phyloP scores from a whole-genome alignment of 2,888 invertebrate species.

The Chymomyza fuscimana region DNA sequence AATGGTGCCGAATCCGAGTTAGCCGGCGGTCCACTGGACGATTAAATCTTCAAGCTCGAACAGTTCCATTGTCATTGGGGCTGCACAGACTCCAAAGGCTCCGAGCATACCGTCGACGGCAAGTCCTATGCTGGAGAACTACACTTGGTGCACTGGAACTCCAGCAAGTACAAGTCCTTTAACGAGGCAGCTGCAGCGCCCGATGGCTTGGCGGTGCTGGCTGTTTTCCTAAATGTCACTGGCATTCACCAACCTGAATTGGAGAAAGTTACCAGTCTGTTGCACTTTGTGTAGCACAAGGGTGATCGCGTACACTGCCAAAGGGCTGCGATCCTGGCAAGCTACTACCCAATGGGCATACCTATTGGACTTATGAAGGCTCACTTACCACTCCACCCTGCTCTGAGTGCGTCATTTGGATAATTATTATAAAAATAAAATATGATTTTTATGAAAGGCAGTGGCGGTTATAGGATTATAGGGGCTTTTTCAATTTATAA shows the following conservation, averaged over 20 bases:
- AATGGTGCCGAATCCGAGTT: slow-evolving; percentile 89
- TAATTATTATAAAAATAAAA: slow-evolving; percentile 77
- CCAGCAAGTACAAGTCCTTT: slow-evolving; percentile 90
- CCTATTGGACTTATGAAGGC: slow-evolving; percentile 96
- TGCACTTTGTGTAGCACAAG: slow-evolving; percentile 88
- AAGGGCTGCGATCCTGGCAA: slow-evolving; percentile 86
- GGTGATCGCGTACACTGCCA: slow-evolving; percentile 84
- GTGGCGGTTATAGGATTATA: no score
- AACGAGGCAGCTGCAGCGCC: slow-evolving; percentile 90
- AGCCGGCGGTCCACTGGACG: slow-evolving; percentile 90
- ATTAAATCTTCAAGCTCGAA: slow-evolving; percentile 89
- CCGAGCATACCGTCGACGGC: slow-evolving; percentile 97
- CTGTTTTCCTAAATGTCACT: slow-evolving; percentile 92
- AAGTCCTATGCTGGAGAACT: slow-evolving; percentile 94
- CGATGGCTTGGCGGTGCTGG: slow-evolving; percentile 94
- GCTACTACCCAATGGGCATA: slow-evolving; percentile 86
- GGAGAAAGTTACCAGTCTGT: slow-evolving; percentile 87
- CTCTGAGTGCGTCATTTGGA: slow-evolving; percentile 96
- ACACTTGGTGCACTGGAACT: slow-evolving; percentile 97
- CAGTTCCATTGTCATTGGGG: slow-evolving; percentile 99
- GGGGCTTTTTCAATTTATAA: no score
- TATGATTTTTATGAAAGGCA: no score
- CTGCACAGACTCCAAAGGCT: slow-evolving; percentile 89
- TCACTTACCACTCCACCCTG: slow-evolving; percentile 96
- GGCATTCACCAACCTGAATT: slow-evolving; percentile 88